Percentiles rank a stretch among this genome's conserved stretches.
These are phyloP conservation scores for Caenorhabditis macrosperma DNA, from an alignment of 2,888 invertebrate species.

Conservation along the genomic window DNA sequence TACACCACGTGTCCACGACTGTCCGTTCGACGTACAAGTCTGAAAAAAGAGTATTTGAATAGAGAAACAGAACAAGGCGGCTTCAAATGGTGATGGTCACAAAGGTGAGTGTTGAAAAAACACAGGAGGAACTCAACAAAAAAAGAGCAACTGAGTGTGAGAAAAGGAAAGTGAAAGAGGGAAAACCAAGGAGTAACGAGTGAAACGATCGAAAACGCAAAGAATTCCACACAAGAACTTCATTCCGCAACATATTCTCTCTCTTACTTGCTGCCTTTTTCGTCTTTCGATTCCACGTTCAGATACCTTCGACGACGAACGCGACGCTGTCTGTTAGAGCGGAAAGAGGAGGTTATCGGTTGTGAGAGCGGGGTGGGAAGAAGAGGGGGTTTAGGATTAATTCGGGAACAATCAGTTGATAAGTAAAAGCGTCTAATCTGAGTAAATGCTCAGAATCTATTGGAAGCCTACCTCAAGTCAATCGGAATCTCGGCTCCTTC, in stretches of 20 bases:
- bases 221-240: neutral
- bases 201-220: too few species aligned
- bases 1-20: slow-evolving; percentile 56
- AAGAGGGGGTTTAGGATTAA: neutral
- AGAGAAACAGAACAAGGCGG: too few species aligned
- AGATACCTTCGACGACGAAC: slow-evolving; percentile 17
- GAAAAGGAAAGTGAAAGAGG: too few species aligned
- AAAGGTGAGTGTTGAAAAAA: too few species aligned
- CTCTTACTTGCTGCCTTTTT: slow-evolving; percentile 37
- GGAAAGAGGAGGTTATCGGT: slow-evolving; percentile 17
- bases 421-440: slow-evolving; percentile 11
- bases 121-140: too few species aligned
- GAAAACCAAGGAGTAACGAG: too few species aligned
- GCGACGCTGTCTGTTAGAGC: slow-evolving; percentile 24
- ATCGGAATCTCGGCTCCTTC: slow-evolving; percentile 64
- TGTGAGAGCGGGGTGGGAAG: neutral
- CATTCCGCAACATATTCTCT: neutral
- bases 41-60: slow-evolving; percentile 36
- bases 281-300: slow-evolving; percentile 34
- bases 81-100: too few species aligned
- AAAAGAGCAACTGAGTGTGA: too few species aligned
- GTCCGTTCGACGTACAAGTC: slow-evolving; percentile 71
- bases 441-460: neutral
- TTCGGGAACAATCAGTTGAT: too few species aligned
- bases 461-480: slow-evolving; percentile 70